phyloP scores from a whole-genome alignment of 2,797 vertebrate species.

The Lophotriccus pileatus region DNA sequence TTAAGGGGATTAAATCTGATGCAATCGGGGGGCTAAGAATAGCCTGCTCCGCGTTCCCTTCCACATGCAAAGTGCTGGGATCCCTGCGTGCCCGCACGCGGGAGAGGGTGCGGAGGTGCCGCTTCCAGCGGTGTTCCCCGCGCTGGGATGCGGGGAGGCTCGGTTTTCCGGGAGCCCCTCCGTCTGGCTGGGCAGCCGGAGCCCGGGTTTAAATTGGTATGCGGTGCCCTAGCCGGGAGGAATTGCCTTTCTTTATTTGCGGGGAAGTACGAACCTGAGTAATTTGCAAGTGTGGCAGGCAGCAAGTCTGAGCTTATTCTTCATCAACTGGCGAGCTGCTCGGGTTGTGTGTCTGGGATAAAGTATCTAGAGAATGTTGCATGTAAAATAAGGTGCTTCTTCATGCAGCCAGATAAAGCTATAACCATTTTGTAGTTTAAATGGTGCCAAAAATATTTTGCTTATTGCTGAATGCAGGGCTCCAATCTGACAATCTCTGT shows the following conservation, averaged over 20 bases:
- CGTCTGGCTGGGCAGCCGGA: no score
- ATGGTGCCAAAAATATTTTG: neutral
- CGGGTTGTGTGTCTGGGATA: neutral
- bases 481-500: neutral
- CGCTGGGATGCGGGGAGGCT: neutral
- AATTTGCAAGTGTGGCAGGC: neutral
- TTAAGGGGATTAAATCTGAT: neutral
- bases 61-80: neutral
- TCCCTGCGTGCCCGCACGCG: neutral
- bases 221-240: neutral
- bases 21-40: neutral
- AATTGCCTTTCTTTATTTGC: neutral
- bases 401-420: neutral
- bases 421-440: neutral
- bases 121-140: neutral
- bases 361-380: neutral
- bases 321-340: neutral
- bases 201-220: accelerated
- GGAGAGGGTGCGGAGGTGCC: neutral
- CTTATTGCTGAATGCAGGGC: neutral
- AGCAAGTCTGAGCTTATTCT: neutral
- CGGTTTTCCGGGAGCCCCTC: neutral
- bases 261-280: neutral
- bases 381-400: neutral
- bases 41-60: neutral